phyloP scores from a whole-genome alignment of 2,113 vertebrate genomes.

The Zapus hudsonius region DNA sequence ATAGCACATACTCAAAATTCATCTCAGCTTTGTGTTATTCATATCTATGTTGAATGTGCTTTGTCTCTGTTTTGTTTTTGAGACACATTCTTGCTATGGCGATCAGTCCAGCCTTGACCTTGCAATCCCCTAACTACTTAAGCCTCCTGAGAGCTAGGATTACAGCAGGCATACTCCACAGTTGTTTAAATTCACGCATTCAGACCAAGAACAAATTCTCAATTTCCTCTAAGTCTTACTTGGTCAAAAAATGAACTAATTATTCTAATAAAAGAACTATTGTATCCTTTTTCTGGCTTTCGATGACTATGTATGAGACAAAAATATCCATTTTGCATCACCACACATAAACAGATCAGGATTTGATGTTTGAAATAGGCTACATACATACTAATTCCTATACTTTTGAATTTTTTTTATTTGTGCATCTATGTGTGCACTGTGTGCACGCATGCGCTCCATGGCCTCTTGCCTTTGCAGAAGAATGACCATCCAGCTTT shows the following conservation, averaged over 20 bases:
- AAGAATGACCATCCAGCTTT: too few species aligned
- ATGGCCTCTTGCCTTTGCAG: too few species aligned
- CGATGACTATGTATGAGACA: neutral
- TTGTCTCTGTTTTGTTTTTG: neutral
- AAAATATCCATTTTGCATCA: neutral
- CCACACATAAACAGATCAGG: neutral
- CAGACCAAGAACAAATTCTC: neutral
- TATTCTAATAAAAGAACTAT: slow-evolving; percentile 7
- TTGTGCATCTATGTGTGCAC: too few species aligned
- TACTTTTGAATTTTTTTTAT: too few species aligned
- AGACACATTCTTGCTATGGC: neutral
- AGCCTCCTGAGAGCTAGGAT: neutral
- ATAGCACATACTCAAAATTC: neutral
- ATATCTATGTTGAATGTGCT: slow-evolving; percentile 31
- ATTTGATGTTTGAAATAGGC: neutral
- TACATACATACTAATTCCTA: neutral
- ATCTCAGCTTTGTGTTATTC: neutral
- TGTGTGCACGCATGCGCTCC: too few species aligned
- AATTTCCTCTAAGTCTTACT: neutral
- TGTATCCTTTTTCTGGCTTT: neutral
- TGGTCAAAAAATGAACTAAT: neutral
- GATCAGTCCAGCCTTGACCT: neutral
- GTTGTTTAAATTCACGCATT: neutral
- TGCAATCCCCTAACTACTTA: neutral
- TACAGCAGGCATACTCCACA: neutral